Evolutionary conservation across 1,140 invertebrate species (phyloP).

Genomic region (Asobara japonica): DNA sequence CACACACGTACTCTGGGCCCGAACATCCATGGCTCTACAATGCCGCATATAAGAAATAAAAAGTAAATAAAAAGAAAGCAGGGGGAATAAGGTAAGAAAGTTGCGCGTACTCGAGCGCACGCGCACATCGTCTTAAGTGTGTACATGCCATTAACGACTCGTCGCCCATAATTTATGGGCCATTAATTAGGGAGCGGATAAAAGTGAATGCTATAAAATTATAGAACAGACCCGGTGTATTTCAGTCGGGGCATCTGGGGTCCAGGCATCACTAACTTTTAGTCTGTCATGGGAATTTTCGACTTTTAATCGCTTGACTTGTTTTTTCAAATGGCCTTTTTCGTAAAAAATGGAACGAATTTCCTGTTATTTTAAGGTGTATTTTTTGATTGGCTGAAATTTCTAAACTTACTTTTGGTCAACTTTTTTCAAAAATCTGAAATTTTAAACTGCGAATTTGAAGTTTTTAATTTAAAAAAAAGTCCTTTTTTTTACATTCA

Average conservation of each 20-base stretch:
- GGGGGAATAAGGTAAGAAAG: background rate
- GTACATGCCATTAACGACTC: constrained; percentile 57
- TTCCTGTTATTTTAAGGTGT: too few relatives aligned
- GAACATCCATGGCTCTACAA: background rate
- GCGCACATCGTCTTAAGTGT: constrained; percentile 33
- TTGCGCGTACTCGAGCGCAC: constrained; percentile 5
- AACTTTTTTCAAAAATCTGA: too few relatives aligned
- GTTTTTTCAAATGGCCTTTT: too few relatives aligned
- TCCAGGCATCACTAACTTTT: background rate
- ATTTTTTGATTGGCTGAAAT: too few relatives aligned
- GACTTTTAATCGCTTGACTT: too few relatives aligned
- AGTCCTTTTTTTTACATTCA: too few relatives aligned
- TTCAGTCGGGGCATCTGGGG: background rate
- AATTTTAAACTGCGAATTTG: too few relatives aligned
- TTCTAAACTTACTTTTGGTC: too few relatives aligned
- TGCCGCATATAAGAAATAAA: background rate
- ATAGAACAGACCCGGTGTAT: constrained; percentile 49
- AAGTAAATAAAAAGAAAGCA: background rate
- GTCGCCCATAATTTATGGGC: constrained; percentile 58
- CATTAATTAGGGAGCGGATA: constrained; percentile 57
- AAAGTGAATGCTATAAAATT: constrained; percentile 59
- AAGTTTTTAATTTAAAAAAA: too few relatives aligned
- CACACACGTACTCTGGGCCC: background rate
- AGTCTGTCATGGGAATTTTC: background rate
- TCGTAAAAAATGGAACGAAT: too few relatives aligned